Percentiles rank a stretch among this genome's conserved stretches.
Conservation (phyloP, 2,113 vertebrate species). For the Osmerus eperlanus region DNA sequence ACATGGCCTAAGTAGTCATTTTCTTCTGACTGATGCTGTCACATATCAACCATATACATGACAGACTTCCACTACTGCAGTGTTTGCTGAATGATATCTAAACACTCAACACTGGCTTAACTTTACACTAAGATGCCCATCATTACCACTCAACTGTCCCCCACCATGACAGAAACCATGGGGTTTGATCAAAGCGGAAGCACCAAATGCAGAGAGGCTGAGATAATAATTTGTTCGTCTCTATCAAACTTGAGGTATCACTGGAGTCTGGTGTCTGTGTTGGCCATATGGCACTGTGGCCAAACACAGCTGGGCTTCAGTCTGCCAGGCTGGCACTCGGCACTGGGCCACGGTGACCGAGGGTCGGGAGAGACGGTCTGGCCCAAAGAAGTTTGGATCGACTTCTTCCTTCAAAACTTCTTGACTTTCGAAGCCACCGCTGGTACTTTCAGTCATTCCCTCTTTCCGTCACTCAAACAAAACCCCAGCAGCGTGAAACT, state of each 20-base stretch:
- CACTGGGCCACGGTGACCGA: background rate
- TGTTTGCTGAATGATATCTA: background rate
- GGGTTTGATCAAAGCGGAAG: background rate
- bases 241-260: background rate
- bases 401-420: background rate
- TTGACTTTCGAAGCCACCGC: too few relatives aligned
- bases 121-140: background rate
- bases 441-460: too few relatives aligned
- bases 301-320: slow-evolving; percentile 1
- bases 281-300: slow-evolving; percentile 1
- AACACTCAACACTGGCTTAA: background rate
- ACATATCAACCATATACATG: background rate
- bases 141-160: background rate
- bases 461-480: too few relatives aligned
- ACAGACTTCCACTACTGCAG: background rate
- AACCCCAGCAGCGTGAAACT: too few relatives aligned
- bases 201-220: background rate
- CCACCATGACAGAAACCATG: background rate
- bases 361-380: background rate
- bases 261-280: background rate
- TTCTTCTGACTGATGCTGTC: background rate
- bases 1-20: background rate
- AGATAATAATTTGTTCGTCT: background rate
- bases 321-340: slow-evolving; percentile 1
- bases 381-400: background rate